Evolutionary conservation across 2,888 invertebrate genomes (phyloP).

Genomic region (Helobdella robusta): DNA sequence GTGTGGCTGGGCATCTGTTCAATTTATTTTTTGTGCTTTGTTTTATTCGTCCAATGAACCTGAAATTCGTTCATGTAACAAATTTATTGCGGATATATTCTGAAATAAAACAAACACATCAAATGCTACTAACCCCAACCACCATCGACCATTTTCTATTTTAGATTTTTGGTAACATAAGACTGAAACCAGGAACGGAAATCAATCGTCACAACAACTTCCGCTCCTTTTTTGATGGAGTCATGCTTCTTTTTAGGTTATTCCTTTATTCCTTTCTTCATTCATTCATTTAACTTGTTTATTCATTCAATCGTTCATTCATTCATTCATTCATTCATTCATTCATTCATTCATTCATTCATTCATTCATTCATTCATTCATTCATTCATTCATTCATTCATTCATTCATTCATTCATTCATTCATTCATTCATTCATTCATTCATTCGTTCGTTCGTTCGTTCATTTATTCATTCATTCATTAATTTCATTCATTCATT

Average conservation of each 20-base stretch:
- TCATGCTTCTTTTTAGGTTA: conserved; percentile 96
- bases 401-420: too few species aligned
- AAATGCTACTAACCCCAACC: not conserved
- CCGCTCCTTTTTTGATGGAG: conserved; percentile 94
- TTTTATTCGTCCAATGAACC: not conserved
- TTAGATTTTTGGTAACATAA: conserved; percentile 98
- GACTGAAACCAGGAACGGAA: conserved; percentile 76
- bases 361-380: not conserved
- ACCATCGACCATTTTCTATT: not conserved
- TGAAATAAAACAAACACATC: not conserved
- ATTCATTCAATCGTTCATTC: not conserved
- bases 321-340: not conserved
- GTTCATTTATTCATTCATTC: too few species aligned
- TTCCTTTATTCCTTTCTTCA: not conserved
- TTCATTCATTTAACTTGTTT: not conserved
- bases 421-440: too few species aligned
- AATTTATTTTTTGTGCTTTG: not conserved
- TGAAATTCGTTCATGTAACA: not conserved
- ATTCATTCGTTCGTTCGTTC: too few species aligned
- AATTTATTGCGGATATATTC: not conserved
- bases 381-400: too few species aligned
- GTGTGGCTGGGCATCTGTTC: too few species aligned
- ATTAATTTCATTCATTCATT: too few species aligned
- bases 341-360: not conserved
- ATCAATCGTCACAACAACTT: conserved; percentile 99